Base-by-base conservation (phyloP, 2,113 vertebrate species). In the Heptranchias perlo region DNA sequence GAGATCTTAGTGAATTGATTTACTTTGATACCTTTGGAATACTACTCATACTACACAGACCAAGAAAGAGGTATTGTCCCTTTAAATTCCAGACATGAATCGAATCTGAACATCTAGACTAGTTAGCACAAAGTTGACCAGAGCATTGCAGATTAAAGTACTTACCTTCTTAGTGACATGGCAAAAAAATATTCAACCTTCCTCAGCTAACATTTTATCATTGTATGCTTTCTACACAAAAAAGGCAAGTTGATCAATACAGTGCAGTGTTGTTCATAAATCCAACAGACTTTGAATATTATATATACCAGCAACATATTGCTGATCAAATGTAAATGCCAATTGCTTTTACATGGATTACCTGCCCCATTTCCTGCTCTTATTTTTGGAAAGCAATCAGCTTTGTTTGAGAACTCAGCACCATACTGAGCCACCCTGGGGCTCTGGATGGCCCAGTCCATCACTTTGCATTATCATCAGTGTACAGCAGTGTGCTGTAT, bases 381-480 rank as follows among this genome's bases (percentile, higher is more conserved):
- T 97, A 97, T 97, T 96, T 97, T 97, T 97, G 96, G 97, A 97
- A 97, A 97, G 97, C 96, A 97, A 97, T 97, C 96, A 97, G 97
- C 96, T 97, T 96, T 97, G 97, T 97, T 96, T 97, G 96, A 97
- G 97, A 97, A 97, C 96, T 97, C 96, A 96, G 96, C 96, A 97
- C 96, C 96, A 96, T 61, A 84, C 96, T 96, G 96, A 97, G 97
- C 96, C 96, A 97, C 97, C 97, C 97, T 97, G 96, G 96, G 97
- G 97, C 96, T 97, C 97, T 97, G 96, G 96, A 96, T 96, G 96
- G 97, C 97, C 97, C 96, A 97, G 96, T 96, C 96, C 97, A 97
- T 97, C 96, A 96, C 97, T 97, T 97, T 96, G 96, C 96, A 97
- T 97, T 97, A 97, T 97, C 97, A 97, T 97, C 96, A 97, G 96